Evolutionary conservation across 2,113 vertebrate species (phyloP).

Genomic region (Lipophrys pholis): DNA sequence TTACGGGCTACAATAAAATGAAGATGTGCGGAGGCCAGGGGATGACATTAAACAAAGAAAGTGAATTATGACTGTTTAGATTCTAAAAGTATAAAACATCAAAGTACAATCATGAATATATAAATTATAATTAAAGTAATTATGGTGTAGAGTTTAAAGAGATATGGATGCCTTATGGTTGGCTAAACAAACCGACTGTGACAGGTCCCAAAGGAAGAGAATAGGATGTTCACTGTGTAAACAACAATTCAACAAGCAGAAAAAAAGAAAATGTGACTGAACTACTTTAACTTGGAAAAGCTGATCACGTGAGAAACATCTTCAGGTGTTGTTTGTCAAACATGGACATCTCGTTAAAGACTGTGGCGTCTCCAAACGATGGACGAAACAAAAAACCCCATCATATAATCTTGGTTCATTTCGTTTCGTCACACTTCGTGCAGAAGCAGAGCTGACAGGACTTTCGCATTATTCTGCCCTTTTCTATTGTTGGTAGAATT

Average conservation of each 20-base stretch:
- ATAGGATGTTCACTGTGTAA: too few relatives aligned
- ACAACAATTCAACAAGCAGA: too few relatives aligned
- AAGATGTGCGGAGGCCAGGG: background rate
- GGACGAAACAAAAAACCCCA: too few relatives aligned
- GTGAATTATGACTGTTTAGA: background rate
- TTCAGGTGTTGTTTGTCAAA: slow-evolving; percentile 42
- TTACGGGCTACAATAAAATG: background rate
- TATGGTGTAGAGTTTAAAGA: too few relatives aligned
- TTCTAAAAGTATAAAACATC: too few relatives aligned
- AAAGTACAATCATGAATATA: too few relatives aligned
- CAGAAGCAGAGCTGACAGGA: slow-evolving; percentile 61
- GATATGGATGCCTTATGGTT: too few relatives aligned
- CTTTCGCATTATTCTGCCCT: slow-evolving; percentile 26
- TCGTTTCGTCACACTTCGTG: slow-evolving; percentile 8
- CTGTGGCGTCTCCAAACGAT: too few relatives aligned
- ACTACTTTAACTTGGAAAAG: slow-evolving; percentile 16
- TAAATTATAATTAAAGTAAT: too few relatives aligned
- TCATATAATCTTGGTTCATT: too few relatives aligned
- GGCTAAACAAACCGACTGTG: too few relatives aligned
- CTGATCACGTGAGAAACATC: slow-evolving; percentile 39
- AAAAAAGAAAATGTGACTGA: slow-evolving; percentile 5
- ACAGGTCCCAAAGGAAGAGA: too few relatives aligned
- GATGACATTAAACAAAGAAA: background rate
- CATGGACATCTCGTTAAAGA: background rate
- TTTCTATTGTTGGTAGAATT: slow-evolving; percentile 36